These are phyloP conservation scores for Xerus inauris DNA, from an alignment of 2,113 vertebrate genomes.

Conservation along the genomic window DNA sequence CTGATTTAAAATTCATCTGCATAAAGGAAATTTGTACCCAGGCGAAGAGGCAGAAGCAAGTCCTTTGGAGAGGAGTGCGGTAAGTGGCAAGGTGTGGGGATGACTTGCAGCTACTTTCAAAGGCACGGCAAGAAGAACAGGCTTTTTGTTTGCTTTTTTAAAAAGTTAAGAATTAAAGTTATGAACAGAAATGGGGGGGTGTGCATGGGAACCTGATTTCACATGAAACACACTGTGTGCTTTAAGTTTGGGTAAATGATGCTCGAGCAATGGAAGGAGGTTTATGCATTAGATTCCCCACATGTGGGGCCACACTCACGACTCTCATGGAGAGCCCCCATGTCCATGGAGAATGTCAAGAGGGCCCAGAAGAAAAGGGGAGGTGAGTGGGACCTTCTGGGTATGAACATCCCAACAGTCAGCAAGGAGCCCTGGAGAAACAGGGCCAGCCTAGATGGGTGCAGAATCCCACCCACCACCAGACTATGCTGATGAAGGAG, in stretches of 20 bases:
- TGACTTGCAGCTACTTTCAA: not conserved
- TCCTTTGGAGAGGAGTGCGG: not conserved
- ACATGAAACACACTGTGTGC: fast-evolving
- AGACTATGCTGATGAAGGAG: not conserved
- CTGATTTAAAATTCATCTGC: not conserved
- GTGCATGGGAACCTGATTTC: not conserved
- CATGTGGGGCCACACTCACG: not conserved
- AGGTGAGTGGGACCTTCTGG: too few species aligned
- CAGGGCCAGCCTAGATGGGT: not conserved
- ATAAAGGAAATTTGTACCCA: not conserved
- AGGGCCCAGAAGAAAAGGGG: not conserved
- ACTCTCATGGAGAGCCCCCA: not conserved
- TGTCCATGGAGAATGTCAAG: not conserved
- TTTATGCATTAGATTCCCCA: not conserved
- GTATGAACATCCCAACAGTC: too few species aligned
- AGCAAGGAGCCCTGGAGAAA: not conserved
- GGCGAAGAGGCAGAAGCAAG: not conserved
- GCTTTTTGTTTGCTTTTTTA: not conserved
- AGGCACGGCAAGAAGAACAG: not conserved
- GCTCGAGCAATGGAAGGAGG: fast-evolving
- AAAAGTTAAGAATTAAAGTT: not conserved
- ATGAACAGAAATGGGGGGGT: not conserved
- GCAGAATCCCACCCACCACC: too few species aligned
- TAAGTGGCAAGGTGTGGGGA: not conserved
- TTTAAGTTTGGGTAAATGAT: not conserved